These are phyloP conservation scores for Xenus cinereus DNA, from an alignment of 2,113 vertebrate species.

Conservation along the genomic window DNA sequence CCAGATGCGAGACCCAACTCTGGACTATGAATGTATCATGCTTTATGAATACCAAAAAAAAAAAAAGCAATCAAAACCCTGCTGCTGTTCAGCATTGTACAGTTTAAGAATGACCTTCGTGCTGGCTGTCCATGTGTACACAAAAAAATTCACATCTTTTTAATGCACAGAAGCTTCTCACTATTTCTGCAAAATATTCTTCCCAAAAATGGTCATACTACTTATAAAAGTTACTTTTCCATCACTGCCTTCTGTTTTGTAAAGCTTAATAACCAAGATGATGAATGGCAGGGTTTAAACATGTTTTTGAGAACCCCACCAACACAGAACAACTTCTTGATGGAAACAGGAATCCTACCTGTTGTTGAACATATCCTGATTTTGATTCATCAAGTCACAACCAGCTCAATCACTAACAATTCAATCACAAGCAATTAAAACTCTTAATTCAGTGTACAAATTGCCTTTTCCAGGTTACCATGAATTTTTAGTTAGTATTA, in stretches of 20 bases:
- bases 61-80: not conserved
- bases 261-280: not conserved
- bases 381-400: not conserved
- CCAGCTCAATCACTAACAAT: not conserved
- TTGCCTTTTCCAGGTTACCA: not conserved
- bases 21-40: fast-evolving
- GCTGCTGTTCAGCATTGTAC: not conserved
- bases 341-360: not conserved
- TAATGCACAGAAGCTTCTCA: not conserved
- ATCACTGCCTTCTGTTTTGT: not conserved
- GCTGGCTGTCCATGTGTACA: fast-evolving
- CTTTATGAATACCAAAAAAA: not conserved
- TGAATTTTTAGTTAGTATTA: not conserved
- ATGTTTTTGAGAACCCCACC: not conserved
- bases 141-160: fast-evolving
- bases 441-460: not conserved
- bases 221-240: not conserved
- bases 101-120: not conserved
- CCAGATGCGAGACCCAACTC: not conserved
- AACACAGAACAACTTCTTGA: not conserved
- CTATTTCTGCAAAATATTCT: not conserved
- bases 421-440: not conserved
- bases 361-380: not conserved
- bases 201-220: not conserved
- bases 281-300: not conserved